Conservation (phyloP, 2,888 invertebrate genomes). For the Caenorhabditis angaria region DNA sequence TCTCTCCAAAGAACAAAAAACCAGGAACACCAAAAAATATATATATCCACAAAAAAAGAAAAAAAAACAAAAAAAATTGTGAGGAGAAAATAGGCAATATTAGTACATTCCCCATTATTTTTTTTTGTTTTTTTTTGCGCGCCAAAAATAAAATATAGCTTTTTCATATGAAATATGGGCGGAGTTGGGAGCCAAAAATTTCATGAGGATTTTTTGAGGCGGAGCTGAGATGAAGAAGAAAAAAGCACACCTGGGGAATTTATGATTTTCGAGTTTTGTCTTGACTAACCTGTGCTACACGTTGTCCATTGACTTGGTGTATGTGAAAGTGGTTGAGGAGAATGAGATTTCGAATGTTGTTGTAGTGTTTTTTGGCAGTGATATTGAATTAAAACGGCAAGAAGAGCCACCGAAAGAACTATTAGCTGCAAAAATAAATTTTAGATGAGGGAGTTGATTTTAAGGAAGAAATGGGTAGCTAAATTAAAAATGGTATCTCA, state of each 20-base stretch:
- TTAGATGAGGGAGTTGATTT: background rate
- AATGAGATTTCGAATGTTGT: background rate
- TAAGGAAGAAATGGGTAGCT: too few species aligned
- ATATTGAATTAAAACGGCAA: constrained; percentile 50
- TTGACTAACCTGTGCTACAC: constrained; percentile 46
- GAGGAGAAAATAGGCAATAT: too few species aligned
- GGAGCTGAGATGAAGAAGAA: constrained; percentile 8
- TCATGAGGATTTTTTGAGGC: background rate
- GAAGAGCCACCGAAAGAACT: constrained; percentile 42
- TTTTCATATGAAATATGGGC: background rate
- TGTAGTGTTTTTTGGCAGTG: constrained; percentile 39
- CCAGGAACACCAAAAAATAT: background rate
- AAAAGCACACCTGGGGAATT: too few species aligned
- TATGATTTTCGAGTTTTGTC: too few species aligned
- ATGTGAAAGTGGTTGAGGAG: constrained; percentile 9
- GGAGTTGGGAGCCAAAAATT: background rate
- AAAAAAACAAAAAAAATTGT: too few species aligned
- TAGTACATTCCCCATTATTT: background rate
- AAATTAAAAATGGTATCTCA: too few species aligned
- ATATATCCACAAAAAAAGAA: background rate
- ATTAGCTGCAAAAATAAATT: constrained; percentile 37
- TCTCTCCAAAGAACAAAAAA: too few species aligned
- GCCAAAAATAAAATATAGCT: background rate
- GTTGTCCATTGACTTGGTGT: constrained; percentile 55
- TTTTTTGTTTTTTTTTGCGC: background rate